These are phyloP conservation scores for Acanthiza pusilla DNA, from an alignment of 2,797 vertebrate genomes.

Conservation along the genomic window DNA sequence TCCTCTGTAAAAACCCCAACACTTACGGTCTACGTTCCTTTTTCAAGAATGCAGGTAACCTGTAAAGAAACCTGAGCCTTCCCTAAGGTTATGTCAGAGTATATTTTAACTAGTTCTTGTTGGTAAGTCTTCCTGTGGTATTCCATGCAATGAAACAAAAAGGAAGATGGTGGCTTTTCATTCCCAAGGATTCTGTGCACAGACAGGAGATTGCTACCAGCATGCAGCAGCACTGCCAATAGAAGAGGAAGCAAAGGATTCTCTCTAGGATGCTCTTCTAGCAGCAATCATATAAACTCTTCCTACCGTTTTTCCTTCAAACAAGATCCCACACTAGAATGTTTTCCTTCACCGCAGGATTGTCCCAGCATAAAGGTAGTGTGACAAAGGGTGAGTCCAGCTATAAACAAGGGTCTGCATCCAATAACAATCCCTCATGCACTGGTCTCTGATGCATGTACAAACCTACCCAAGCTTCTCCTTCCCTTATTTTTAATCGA, in stretches of 20 bases:
- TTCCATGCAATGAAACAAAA: not conserved
- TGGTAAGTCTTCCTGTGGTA: not conserved
- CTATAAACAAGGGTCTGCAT: not conserved
- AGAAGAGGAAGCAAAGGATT: not conserved
- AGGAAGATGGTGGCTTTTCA: not conserved
- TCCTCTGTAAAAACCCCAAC: not conserved
- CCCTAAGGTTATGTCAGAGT: not conserved
- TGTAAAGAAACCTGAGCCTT: not conserved
- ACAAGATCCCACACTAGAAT: not conserved
- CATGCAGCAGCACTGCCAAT: not conserved
- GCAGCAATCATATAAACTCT: not conserved
- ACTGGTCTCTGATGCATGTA: not conserved
- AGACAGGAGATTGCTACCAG: not conserved
- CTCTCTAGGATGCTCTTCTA: not conserved
- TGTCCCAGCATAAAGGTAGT: not conserved
- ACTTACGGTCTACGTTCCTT: accelerated
- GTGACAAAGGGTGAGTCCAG: not conserved
- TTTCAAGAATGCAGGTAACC: not conserved
- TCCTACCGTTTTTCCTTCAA: not conserved
- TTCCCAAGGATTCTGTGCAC: not conserved
- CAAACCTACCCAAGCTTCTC: not conserved
- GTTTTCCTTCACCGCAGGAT: not conserved
- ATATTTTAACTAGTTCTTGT: not conserved
- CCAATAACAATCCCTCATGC: not conserved
- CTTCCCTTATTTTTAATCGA: not conserved